Evolutionary conservation across 1,140 invertebrate genomes (phyloP), one percentile per base, ranked within the genome.

Genomic region (Scaptomyza montana): DNA sequence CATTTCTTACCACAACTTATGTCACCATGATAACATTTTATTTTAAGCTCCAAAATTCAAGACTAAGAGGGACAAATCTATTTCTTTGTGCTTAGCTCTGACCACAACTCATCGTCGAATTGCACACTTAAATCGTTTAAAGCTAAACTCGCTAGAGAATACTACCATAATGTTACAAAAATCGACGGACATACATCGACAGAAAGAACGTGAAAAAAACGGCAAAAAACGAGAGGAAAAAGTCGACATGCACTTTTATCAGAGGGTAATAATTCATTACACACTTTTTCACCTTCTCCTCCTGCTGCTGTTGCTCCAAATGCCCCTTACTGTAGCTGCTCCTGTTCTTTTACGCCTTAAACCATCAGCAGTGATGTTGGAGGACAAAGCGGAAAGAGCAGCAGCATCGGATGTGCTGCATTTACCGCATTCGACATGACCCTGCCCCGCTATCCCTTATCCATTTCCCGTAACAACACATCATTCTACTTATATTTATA

Each of bases 221-320:
- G 70, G 59, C 12, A 41, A 25, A 72, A 41, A 49, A 53, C 50
- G 33, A 57, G 54, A 13, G 55, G 47, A 77, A 71, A 68, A 84
- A 70, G 67, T 71, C 80, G 74, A 80, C 84, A 76, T 81, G 86
- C 86, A 80, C 72, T 89, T 89, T 89, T 89, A 89, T 89, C 85
- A 56, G 78, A 89, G 72, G 72, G 85, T 80, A 89, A 89, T 89
- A 89, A 89, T 89, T 89, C 85, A 89, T 89, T 89, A 89, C 85
- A 85, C 85, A 86, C 80, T 74, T 89, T 81, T 89, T 73, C 73
- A 53, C 65, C 50, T 47, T 46, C 45, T 60, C 50, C 30, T 19
- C 62, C 8, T 8, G 19, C 46, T 25, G 6, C 54, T 33, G 12
- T 30, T 61, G 61, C 74, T 43, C 21, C 21, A 25, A 25, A 25